Conservation (phyloP, 1,140 invertebrate genomes). For the Saxidomus purpurata region DNA sequence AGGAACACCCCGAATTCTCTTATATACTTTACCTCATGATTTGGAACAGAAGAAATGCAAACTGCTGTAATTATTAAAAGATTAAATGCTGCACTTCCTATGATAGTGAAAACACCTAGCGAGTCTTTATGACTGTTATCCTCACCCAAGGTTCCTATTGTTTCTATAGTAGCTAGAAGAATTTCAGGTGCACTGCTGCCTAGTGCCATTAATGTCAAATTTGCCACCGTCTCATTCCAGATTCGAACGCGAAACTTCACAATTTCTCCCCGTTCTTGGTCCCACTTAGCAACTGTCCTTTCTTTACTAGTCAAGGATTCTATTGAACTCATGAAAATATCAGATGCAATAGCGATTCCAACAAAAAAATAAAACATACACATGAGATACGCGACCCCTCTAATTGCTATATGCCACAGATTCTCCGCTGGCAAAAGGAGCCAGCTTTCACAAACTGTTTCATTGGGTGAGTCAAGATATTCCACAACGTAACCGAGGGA, state of each 20-base stretch:
- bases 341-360: constrained; percentile 88
- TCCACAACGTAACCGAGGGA: constrained; percentile 78
- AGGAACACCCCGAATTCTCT: constrained; percentile 87
- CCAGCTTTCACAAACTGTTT: constrained; percentile 77
- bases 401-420: constrained; percentile 79
- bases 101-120: constrained; percentile 87
- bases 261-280: constrained; percentile 79
- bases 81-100: constrained; percentile 88
- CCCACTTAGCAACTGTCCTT: constrained; percentile 78
- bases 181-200: constrained; percentile 88
- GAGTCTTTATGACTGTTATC: constrained; percentile 83
- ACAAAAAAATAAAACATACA: constrained; percentile 83
- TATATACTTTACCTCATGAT: constrained; percentile 81
- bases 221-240: constrained; percentile 88
- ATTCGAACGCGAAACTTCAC: constrained; percentile 83
- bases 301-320: constrained; percentile 86
- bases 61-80: constrained; percentile 86
- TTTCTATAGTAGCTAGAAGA: constrained; percentile 87
- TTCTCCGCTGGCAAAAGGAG: constrained; percentile 83
- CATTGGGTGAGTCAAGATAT: constrained; percentile 55
- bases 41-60: constrained; percentile 83
- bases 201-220: constrained; percentile 88
- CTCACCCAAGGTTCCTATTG: constrained; percentile 68
- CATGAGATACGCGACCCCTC: constrained; percentile 80
- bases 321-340: constrained; percentile 90